Evolutionary conservation across 2,888 invertebrate species (phyloP).

Genomic region (Papilio elwesi): DNA sequence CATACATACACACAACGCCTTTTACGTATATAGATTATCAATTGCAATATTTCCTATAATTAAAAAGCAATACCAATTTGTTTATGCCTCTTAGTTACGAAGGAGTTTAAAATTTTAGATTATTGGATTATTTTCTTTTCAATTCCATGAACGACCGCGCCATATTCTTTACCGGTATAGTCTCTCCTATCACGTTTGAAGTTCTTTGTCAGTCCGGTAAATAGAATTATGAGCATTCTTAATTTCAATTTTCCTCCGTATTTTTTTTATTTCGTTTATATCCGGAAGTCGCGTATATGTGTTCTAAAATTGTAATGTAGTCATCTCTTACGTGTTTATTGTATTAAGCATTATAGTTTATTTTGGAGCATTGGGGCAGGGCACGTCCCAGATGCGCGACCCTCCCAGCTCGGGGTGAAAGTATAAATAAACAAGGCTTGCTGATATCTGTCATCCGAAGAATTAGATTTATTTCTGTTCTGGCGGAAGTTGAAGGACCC

Average conservation of each 20-base stretch:
- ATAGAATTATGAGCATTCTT: no score
- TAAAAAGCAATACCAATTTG: no score
- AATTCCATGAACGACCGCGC: no score
- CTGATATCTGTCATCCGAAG: conserved; percentile 83
- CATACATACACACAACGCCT: no score
- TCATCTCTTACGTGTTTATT: conserved; percentile 58
- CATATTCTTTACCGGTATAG: no score
- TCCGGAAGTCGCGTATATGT: conserved; percentile 7
- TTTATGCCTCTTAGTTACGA: background rate
- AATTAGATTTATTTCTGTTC: conserved; percentile 82
- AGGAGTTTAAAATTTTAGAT: background rate
- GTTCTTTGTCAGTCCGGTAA: no score
- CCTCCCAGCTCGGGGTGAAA: conserved; percentile 72
- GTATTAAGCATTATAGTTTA: conserved; percentile 75
- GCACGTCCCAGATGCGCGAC: conserved; percentile 72
- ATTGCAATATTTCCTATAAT: no score
- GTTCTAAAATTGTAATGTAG: conserved; percentile 41
- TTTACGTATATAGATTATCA: no score
- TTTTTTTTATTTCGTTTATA: background rate
- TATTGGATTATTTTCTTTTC: no score
- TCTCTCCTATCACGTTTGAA: background rate
- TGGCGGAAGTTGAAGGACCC: conserved; percentile 79
- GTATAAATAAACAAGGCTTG: conserved; percentile 83
- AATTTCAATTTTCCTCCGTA: no score
- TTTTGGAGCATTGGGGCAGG: conserved; percentile 71